These are phyloP conservation scores for Dioctria rufipes DNA, from an alignment of 2,888 invertebrate genomes.

Conservation along the genomic window DNA sequence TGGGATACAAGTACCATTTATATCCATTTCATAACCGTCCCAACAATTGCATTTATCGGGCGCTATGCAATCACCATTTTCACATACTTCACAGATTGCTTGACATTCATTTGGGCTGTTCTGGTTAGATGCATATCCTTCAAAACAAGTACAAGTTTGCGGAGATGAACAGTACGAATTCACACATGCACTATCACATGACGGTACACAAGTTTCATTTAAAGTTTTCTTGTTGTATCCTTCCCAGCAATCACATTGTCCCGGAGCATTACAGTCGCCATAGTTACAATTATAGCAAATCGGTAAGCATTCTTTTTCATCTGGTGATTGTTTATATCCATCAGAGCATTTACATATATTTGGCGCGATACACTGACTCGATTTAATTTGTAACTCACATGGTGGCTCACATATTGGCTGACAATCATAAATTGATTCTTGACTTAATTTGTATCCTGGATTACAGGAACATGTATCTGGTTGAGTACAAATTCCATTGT, in stretches of 20 bases:
- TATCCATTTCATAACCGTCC: slow-evolving; percentile 54
- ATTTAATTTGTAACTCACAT: not conserved
- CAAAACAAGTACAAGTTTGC: slow-evolving; percentile 68
- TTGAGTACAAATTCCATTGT: slow-evolving; percentile 49
- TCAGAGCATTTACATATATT: slow-evolving; percentile 8
- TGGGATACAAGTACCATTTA: slow-evolving; percentile 65
- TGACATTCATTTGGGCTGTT: slow-evolving; percentile 64
- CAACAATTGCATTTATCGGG: slow-evolving; percentile 62
- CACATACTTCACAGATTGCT: slow-evolving; percentile 64
- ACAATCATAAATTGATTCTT: slow-evolving; percentile 45
- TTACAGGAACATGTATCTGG: slow-evolving; percentile 47
- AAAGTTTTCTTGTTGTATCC: slow-evolving; percentile 66
- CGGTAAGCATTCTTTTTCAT: slow-evolving; percentile 64
- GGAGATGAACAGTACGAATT: slow-evolving; percentile 71
- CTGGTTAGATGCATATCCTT: slow-evolving; percentile 65
- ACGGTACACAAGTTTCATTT: slow-evolving; percentile 62
- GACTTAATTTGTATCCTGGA: slow-evolving; percentile 34
- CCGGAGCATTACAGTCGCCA: slow-evolving; percentile 68
- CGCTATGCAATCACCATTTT: slow-evolving; percentile 64
- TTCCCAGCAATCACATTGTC: slow-evolving; percentile 71
- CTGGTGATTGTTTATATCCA: slow-evolving; percentile 11
- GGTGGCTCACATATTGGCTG: slow-evolving; percentile 53
- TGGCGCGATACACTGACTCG: slow-evolving; percentile 54
- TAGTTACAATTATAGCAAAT: slow-evolving; percentile 67
- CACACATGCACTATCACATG: slow-evolving; percentile 64